A percentile compares a stretch with the other conserved stretches of the same genome.
Evolutionary conservation across 2,797 vertebrate species (phyloP).

Genomic region (Tenualosa thibaudeaui): DNA sequence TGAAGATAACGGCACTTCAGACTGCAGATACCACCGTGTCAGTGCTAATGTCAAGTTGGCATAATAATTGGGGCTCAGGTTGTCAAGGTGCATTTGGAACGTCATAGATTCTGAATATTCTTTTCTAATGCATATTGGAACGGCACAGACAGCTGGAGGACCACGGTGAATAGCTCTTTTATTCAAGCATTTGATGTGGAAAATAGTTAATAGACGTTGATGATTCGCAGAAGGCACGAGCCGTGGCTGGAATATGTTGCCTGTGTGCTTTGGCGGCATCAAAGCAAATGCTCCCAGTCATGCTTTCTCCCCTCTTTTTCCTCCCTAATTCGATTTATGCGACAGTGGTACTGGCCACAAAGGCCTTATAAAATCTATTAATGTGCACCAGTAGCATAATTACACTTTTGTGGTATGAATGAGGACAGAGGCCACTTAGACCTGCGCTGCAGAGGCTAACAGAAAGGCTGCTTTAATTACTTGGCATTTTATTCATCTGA

Average conservation of each 20-base stretch:
- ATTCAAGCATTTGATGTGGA: slow-evolving; percentile 56
- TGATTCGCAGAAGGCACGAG: slow-evolving; percentile 51
- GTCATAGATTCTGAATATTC: slow-evolving; percentile 44
- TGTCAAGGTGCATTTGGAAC: slow-evolving; percentile 57
- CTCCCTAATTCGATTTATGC: slow-evolving; percentile 45
- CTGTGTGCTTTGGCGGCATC: slow-evolving; percentile 51
- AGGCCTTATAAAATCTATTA: slow-evolving; percentile 48
- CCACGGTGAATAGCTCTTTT: slow-evolving; percentile 47
- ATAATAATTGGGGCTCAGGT: slow-evolving; percentile 62
- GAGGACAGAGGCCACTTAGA: slow-evolving; percentile 56
- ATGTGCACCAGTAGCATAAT: slow-evolving; percentile 61
- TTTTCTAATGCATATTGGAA: slow-evolving; percentile 50
- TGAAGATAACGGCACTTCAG: slow-evolving; percentile 58
- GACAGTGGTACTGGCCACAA: slow-evolving; percentile 31
- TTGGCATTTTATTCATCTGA: slow-evolving; percentile 63
- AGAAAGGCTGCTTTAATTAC: slow-evolving; percentile 61
- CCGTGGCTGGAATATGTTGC: slow-evolving; percentile 44
- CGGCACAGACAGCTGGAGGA: slow-evolving; percentile 57
- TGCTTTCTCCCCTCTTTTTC: slow-evolving; percentile 7
- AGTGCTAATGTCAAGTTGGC: slow-evolving; percentile 59
- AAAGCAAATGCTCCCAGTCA: slow-evolving; percentile 42
- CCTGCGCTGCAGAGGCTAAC: slow-evolving; percentile 46
- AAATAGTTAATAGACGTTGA: slow-evolving; percentile 53
- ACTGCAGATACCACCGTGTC: slow-evolving; percentile 62
- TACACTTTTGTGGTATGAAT: slow-evolving; percentile 59